Evolutionary conservation across 92 coral and sea anemone genomes (phyloP).

Genomic region (Phenganax subtilis): DNA sequence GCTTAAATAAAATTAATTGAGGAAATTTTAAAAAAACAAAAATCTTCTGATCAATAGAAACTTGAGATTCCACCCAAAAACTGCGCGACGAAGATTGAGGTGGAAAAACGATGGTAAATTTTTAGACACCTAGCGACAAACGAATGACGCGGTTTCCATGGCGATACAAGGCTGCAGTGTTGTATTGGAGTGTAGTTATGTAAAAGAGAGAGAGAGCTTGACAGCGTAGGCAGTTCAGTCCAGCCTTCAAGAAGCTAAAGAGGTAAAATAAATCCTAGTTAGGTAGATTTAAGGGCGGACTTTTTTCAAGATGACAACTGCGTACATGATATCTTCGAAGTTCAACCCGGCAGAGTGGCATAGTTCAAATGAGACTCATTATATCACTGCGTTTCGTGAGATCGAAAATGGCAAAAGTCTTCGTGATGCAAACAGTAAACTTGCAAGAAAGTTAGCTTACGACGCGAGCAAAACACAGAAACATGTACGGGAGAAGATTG

Average conservation of each 20-base stretch:
- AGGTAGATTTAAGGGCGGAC: background rate
- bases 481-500: conserved; percentile 35
- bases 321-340: conserved; percentile 37
- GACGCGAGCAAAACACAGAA: conserved; percentile 41
- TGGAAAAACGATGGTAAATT: conserved; percentile 22
- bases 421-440: conserved; percentile 16
- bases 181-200: conserved; percentile 16
- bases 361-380: conserved; percentile 37
- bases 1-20: background rate
- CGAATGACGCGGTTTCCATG: conserved; percentile 32
- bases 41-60: conserved; percentile 9
- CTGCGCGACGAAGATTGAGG: background rate
- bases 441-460: conserved; percentile 24
- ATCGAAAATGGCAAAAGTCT: conserved; percentile 28
- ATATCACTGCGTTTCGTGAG: conserved; percentile 37
- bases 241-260: background rate
- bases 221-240: conserved; percentile 8
- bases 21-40: background rate
- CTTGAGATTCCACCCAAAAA: background rate
- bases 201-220: background rate
- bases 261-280: conserved; percentile 12
- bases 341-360: conserved; percentile 44
- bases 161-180: conserved; percentile 14
- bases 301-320: conserved; percentile 20
- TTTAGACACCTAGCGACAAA: conserved; percentile 29